Evolutionary conservation across 2,113 vertebrate species (phyloP).

Genomic region (Aspidoscelis tigris): DNA sequence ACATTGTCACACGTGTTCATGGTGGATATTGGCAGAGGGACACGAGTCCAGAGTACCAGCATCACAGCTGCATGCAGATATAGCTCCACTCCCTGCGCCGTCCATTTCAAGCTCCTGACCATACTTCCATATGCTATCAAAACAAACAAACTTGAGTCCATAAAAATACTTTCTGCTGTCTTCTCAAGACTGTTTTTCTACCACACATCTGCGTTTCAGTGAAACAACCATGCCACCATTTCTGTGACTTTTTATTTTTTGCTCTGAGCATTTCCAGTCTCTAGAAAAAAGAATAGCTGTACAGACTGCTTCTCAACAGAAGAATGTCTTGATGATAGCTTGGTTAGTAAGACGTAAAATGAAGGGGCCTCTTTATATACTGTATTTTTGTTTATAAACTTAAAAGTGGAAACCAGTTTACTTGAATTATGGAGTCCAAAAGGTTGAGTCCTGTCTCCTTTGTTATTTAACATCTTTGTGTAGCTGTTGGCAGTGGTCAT

Average conservation of each 20-base stretch:
- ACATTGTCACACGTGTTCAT: too few relatives aligned
- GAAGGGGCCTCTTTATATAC: neutral
- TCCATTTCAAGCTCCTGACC: too few relatives aligned
- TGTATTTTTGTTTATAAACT: neutral
- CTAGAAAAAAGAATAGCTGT: slow-evolving; percentile 20
- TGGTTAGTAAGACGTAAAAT: neutral
- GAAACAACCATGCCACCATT: neutral
- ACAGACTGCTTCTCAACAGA: slow-evolving; percentile 33
- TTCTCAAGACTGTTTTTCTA: neutral
- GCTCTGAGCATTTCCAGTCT: neutral
- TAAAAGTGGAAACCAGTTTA: slow-evolving; percentile 15
- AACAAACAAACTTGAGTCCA: slow-evolving; percentile 9
- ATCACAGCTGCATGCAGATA: too few relatives aligned
- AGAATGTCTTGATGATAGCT: slow-evolving; percentile 8
- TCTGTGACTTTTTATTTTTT: slow-evolving; percentile 19
- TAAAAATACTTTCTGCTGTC: slow-evolving; percentile 17
- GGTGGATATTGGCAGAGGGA: too few relatives aligned
- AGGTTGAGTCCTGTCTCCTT: too few relatives aligned
- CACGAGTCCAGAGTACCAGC: too few relatives aligned
- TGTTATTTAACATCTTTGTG: too few relatives aligned
- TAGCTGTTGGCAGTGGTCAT: too few relatives aligned
- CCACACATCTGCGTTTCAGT: neutral
- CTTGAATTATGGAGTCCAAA: too few relatives aligned
- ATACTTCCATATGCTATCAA: neutral
- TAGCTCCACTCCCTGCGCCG: too few relatives aligned